Evolutionary conservation across 2,113 vertebrate species (phyloP).

Genomic region (Bothrops jararaca): DNA sequence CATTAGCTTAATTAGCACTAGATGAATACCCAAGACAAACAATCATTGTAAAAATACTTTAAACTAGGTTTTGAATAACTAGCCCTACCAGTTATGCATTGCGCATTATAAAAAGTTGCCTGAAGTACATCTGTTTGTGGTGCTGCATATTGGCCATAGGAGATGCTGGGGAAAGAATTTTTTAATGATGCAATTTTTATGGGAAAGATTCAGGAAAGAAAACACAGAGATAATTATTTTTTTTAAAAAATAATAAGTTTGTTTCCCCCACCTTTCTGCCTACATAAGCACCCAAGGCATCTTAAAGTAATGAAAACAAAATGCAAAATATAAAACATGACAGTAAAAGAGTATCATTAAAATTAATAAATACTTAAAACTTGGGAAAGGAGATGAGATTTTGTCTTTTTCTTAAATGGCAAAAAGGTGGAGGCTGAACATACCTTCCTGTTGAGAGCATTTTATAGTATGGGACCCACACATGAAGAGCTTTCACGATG

Average conservation of each 20-base stretch:
- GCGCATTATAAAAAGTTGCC: background rate
- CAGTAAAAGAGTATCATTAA: background rate
- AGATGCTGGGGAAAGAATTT: background rate
- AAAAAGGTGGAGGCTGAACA: background rate
- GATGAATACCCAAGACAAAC: slow-evolving; percentile 21
- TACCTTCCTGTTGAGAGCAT: background rate
- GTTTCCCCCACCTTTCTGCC: background rate
- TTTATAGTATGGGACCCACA: background rate
- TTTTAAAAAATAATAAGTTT: background rate
- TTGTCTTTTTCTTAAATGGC: background rate
- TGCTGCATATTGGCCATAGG: background rate
- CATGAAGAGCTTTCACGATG: background rate
- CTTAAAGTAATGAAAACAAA: background rate
- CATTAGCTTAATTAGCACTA: slow-evolving; percentile 25
- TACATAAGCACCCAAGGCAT: background rate
- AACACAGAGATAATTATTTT: background rate
- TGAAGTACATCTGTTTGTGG: background rate
- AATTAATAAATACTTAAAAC: background rate
- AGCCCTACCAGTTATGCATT: background rate
- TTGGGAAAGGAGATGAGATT: background rate
- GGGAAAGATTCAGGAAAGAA: background rate
- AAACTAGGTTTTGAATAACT: background rate
- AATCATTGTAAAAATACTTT: slow-evolving; percentile 1
- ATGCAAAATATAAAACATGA: background rate
- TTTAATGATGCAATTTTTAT: background rate